phyloP scores from a whole-genome alignment of 1,140 invertebrate genomes.

The Dufourea novaeangliae region DNA sequence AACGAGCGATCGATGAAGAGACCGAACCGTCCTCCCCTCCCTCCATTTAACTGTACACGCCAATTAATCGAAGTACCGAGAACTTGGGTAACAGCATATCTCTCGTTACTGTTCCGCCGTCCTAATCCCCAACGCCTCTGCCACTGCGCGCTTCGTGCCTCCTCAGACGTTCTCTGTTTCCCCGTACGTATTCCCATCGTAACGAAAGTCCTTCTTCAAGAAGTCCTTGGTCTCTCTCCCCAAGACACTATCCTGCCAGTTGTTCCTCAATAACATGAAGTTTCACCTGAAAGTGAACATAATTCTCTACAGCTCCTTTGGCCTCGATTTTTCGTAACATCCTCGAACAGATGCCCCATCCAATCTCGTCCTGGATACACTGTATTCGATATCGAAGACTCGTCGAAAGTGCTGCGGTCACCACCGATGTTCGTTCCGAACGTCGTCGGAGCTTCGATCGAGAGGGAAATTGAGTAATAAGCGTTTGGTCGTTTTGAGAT shows the following conservation, averaged over 20 bases:
- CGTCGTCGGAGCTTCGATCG: slow-evolving; percentile 5
- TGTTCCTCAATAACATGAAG: slow-evolving; percentile 17
- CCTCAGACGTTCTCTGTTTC: slow-evolving; percentile 11
- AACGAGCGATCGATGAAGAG: slow-evolving; percentile 64
- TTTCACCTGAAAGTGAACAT: slow-evolving; percentile 13
- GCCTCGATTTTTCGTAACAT: no score
- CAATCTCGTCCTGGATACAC: no score
- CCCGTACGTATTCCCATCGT: slow-evolving; percentile 53
- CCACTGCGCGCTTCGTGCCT: not conserved
- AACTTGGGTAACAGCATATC: slow-evolving; percentile 73
- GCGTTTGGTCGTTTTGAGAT: not conserved
- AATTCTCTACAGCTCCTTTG: no score
- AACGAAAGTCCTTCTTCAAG: slow-evolving; percentile 48
- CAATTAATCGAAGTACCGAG: slow-evolving; percentile 74
- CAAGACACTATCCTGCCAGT: slow-evolving; percentile 4
- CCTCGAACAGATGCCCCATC: no score
- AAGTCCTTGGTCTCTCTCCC: slow-evolving; percentile 49
- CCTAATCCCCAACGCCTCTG: slow-evolving; percentile 37
- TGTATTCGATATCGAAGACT: not conserved
- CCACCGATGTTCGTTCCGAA: no score
- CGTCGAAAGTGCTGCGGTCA: slow-evolving; percentile 1
- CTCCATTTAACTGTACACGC: slow-evolving; percentile 69
- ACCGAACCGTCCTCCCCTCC: not conserved
- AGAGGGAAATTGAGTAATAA: slow-evolving; percentile 6
- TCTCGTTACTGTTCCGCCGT: slow-evolving; percentile 51